These are phyloP conservation scores for Lithosia quadra DNA, from an alignment of 2,888 invertebrate species.

Conservation along the genomic window DNA sequence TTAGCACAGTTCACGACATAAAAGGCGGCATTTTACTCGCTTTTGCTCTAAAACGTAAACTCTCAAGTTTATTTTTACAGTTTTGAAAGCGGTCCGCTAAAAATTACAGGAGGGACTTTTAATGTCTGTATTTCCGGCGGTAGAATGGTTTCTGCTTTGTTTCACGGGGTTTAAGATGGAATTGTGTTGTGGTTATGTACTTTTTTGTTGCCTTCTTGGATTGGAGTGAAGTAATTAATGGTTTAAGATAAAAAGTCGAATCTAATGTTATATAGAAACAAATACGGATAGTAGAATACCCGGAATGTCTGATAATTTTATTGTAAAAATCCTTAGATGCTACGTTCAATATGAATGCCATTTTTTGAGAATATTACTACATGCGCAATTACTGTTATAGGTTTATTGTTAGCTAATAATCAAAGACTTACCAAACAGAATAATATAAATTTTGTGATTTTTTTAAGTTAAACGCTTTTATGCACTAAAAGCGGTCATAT, in stretches of 20 bases:
- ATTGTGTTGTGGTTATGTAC: not conserved
- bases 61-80: conserved; percentile 15
- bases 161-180: conserved; percentile 10
- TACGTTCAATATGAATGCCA: too few species aligned
- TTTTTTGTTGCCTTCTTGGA: not conserved
- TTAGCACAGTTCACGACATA: conserved; percentile 37
- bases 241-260: not conserved
- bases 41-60: conserved; percentile 39
- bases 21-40: conserved; percentile 39
- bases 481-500: too few species aligned
- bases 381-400: too few species aligned
- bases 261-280: too few species aligned
- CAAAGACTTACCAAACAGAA: too few species aligned
- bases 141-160: conserved; percentile 18
- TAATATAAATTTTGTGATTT: too few species aligned
- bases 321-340: too few species aligned
- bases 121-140: conserved; percentile 11
- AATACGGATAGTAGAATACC: too few species aligned
- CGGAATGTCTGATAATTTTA: too few species aligned
- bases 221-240: not conserved
- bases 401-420: too few species aligned
- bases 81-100: conserved; percentile 19
- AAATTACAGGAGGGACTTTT: conserved; percentile 20
- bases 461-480: too few species aligned
- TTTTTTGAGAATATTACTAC: too few species aligned